Evolutionary conservation across 2,888 invertebrate genomes (phyloP).

Genomic region (Pammene aurita): DNA sequence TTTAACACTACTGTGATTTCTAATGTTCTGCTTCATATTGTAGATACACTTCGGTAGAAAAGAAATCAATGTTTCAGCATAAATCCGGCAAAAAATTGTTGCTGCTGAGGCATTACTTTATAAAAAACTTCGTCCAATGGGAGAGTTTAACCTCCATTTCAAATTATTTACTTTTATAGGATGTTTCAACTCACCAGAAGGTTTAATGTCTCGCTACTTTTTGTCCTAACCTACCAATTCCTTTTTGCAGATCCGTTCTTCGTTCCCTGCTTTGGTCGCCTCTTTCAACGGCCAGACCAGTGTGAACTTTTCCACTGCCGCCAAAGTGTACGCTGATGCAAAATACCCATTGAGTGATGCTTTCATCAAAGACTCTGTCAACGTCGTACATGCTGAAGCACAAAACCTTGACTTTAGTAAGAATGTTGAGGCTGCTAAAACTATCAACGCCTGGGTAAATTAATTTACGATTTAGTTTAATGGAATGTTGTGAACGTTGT

Average conservation of each 20-base stretch:
- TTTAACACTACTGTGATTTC: too few species aligned
- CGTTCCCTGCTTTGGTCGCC: conserved; percentile 44
- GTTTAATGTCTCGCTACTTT: too few species aligned
- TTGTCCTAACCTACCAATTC: not conserved
- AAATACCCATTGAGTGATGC: conserved; percentile 43
- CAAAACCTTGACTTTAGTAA: conserved; percentile 52
- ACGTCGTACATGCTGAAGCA: conserved; percentile 48
- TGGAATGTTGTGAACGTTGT: too few species aligned
- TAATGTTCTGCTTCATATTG: too few species aligned
- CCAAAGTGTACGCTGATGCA: conserved; percentile 47
- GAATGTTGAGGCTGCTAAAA: conserved; percentile 47
- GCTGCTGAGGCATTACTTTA: too few species aligned
- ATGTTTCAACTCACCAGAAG: too few species aligned
- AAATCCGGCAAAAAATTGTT: too few species aligned
- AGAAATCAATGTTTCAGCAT: too few species aligned
- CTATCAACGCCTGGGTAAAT: conserved; percentile 59
- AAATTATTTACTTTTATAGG: too few species aligned
- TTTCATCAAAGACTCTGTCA: conserved; percentile 44
- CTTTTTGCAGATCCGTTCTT: conserved; percentile 49
- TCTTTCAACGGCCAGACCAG: conserved; percentile 45
- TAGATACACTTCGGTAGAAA: too few species aligned
- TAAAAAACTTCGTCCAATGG: too few species aligned
- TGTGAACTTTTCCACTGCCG: conserved; percentile 48
- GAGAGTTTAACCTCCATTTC: too few species aligned
- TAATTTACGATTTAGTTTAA: not conserved